Evolutionary conservation across 1,140 invertebrate species (phyloP).

Genomic region (Pristionchus pacificus): DNA sequence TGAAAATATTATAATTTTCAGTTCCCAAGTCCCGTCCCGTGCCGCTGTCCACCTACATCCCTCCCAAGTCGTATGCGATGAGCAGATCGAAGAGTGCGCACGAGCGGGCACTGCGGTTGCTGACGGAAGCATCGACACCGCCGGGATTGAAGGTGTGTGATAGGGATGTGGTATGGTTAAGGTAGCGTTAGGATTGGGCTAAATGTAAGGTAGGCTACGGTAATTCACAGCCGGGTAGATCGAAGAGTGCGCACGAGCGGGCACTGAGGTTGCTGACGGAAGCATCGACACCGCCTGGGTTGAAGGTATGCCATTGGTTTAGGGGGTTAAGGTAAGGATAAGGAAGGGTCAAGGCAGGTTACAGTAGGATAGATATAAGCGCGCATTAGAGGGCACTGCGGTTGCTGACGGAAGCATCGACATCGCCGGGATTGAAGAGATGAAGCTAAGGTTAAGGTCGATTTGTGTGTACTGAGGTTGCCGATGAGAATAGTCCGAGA

Average conservation of each 20-base stretch:
- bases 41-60: background rate
- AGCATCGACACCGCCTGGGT: background rate
- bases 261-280: background rate
- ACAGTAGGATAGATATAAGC: background rate
- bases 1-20: background rate
- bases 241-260: background rate
- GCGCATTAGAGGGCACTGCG: background rate
- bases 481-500: too few species aligned
- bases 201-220: too few species aligned
- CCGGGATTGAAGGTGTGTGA: background rate
- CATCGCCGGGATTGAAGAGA: background rate
- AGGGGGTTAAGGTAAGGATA: background rate
- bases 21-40: background rate
- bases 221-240: too few species aligned
- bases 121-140: background rate
- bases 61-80: background rate
- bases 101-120: background rate
- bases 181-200: too few species aligned
- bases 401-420: background rate
- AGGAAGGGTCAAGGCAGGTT: too few species aligned
- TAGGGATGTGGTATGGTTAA: background rate
- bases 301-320: background rate
- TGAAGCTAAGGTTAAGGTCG: background rate
- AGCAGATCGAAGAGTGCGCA: background rate
- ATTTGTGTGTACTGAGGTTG: background rate